Base-by-base conservation (phyloP, 2,888 invertebrate genomes). In the Drosophila hamatofila region DNA sequence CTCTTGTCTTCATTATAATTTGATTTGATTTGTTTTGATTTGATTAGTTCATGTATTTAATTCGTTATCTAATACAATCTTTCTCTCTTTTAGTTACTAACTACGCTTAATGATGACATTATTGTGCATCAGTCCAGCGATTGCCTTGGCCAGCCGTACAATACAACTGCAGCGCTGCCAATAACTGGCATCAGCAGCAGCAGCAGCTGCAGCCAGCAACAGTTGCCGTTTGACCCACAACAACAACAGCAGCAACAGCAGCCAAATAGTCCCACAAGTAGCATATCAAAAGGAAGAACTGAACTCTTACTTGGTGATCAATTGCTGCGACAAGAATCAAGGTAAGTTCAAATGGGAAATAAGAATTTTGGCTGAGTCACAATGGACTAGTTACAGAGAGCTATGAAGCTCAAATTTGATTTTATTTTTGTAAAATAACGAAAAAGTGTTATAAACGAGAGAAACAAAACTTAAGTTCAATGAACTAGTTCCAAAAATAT, bases 251-350 rank as follows among this genome's bases (percentile, higher is more conserved):
- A 90, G 63, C 81, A 89, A 25, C 85, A 88, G 39, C 89, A 83
- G 48, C 83, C 86, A 85, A 80, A 85, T 73, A 92, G 92, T 89
- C 92, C 92, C 90, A 92, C 90, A 86, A 93, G 89, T 89, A 93
- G 93, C 92, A 93, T 93, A 93, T 93, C 93, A 92, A 93, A 92
- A 91, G 93, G 93, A 80, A 92, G 93, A 82, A 93, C 93, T 75
- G 93, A 93, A 87, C 86, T 93, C 79, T 89, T 93, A 83, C 80
- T 93, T 73, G 93, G 93, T 55, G 93, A 93, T 89, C 93, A 92
- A 85, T 85, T 87, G 75, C 74, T 92, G 75, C 89, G 93, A 63
- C 92, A 90, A 64, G 93, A 93, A 68, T 79, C 89, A 46, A 90
- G 93, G 93, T 93, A 63, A 92, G 88, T n/a, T 12, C n/a, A 11